Evolutionary conservation across 1,140 invertebrate species (phyloP).

Genomic region (Charaxes varanes): DNA sequence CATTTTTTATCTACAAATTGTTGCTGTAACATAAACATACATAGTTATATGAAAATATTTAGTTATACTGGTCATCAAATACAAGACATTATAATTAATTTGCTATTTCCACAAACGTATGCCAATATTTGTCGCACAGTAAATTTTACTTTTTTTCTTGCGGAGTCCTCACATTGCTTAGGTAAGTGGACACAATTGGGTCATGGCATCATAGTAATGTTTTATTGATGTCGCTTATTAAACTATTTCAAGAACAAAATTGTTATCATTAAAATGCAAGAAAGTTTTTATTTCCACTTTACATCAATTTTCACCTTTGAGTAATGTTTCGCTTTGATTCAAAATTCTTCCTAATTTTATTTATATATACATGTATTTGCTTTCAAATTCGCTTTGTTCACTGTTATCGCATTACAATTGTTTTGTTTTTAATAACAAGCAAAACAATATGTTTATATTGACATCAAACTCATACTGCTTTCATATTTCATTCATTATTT

Average conservation of each 20-base stretch:
- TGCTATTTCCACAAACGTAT: slow-evolving; percentile 41
- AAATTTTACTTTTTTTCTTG: slow-evolving; percentile 73
- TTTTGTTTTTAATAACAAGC: not conserved
- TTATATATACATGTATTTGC: slow-evolving; percentile 38
- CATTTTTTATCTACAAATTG: too few relatives aligned
- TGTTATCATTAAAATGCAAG: slow-evolving; percentile 42
- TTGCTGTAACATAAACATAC: slow-evolving; percentile 1
- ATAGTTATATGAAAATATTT: too few relatives aligned
- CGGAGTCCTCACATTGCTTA: slow-evolving; percentile 71
- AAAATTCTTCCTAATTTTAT: slow-evolving; percentile 34
- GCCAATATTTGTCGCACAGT: slow-evolving; percentile 62
- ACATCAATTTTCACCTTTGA: slow-evolving; percentile 52
- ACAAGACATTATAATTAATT: slow-evolving; percentile 18
- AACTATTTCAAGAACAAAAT: slow-evolving; percentile 25
- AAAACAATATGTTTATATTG: too few relatives aligned
- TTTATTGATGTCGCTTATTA: slow-evolving; percentile 56
- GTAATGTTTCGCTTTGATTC: slow-evolving; percentile 73
- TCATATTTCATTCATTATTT: too few relatives aligned
- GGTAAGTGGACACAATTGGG: slow-evolving; percentile 65
- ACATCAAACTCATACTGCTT: too few relatives aligned
- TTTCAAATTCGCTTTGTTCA: slow-evolving; percentile 47
- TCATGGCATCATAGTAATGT: slow-evolving; percentile 39
- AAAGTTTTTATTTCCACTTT: slow-evolving; percentile 39
- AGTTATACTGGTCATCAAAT: slow-evolving; percentile 3
- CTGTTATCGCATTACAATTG: slow-evolving; percentile 15